A percentile compares a stretch with the other conserved stretches of the same genome.
These are phyloP conservation scores for Drosophila pseudotakahashii DNA, from an alignment of 2,888 invertebrate species.

Conservation along the genomic window DNA sequence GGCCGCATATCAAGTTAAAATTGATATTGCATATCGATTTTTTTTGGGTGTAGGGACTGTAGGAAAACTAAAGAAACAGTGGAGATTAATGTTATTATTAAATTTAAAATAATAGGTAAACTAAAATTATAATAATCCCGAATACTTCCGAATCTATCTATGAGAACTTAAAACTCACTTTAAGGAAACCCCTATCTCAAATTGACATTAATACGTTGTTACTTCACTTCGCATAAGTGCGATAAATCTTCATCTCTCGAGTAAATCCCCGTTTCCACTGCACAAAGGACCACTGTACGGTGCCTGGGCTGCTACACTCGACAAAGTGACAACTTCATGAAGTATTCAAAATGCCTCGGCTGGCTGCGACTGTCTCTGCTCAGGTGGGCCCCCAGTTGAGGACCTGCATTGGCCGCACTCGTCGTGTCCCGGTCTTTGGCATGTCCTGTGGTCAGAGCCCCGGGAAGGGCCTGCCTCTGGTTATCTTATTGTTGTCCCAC, in stretches of 20 bases:
- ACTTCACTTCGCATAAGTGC: neutral
- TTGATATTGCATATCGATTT: no score
- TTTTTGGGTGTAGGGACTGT: no score
- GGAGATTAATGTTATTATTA: no score
- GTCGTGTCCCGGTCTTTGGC: constrained; percentile 24
- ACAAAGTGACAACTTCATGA: constrained; percentile 78
- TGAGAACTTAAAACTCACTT: neutral
- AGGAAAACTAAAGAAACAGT: no score
- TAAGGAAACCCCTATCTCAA: neutral
- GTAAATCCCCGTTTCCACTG: neutral
- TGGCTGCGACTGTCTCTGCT: constrained; percentile 9
- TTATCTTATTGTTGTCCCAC: constrained; percentile 16
- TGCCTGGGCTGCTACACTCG: neutral
- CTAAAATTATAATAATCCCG: no score
- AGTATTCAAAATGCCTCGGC: constrained; percentile 66
- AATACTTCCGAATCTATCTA: no score
- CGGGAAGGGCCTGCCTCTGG: constrained; percentile 56
- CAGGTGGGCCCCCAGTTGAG: constrained; percentile 20
- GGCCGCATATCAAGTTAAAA: no score
- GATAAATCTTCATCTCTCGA: constrained; percentile 1
- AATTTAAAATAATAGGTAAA: no score
- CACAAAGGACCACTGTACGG: constrained; percentile 15
- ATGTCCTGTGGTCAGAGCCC: constrained; percentile 54
- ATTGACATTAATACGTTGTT: neutral
- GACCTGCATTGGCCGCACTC: neutral